These are phyloP conservation scores for Isoperla grammatica DNA, from an alignment of 2,888 invertebrate species.

Conservation along the genomic window DNA sequence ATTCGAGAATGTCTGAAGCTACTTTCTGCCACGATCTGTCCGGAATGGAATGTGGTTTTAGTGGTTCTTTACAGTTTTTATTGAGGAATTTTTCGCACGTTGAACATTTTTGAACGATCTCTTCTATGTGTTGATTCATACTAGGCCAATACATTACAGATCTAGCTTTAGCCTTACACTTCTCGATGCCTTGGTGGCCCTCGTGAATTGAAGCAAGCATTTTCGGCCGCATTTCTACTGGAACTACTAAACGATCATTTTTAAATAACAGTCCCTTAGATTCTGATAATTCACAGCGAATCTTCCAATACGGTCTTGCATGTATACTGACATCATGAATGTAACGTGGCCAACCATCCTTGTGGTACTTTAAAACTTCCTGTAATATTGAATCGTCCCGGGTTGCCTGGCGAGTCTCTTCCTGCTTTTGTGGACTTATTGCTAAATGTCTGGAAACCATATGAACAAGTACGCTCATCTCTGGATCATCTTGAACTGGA, in stretches of 20 bases:
- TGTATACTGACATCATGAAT: not conserved
- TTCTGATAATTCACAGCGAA: not conserved
- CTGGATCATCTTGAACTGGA: constrained; percentile 10
- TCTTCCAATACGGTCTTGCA: not conserved
- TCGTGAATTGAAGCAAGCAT: constrained; percentile 9
- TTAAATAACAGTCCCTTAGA: not conserved
- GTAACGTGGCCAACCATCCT: constrained; percentile 9
- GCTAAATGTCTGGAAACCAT: constrained; percentile 3
- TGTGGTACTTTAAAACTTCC: not conserved
- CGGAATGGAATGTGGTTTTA: constrained; percentile 34
- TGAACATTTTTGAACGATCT: constrained; percentile 10
- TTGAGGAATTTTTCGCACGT: constrained; percentile 15
- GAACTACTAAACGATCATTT: not conserved
- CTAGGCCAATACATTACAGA: constrained; percentile 13
- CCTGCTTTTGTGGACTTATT: constrained; percentile 3
- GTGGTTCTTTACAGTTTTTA: constrained; percentile 29
- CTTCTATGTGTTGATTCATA: constrained; percentile 9
- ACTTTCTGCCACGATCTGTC: constrained; percentile 35
- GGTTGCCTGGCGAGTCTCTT: not conserved
- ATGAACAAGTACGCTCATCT: constrained; percentile 15
- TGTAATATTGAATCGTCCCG: not conserved
- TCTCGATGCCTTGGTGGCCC: constrained; percentile 16
- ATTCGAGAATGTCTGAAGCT: constrained; percentile 27
- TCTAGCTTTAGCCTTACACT: constrained; percentile 10
- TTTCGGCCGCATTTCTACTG: not conserved